A percentile compares a stretch with the other conserved stretches of the same genome.
Evolutionary conservation across 2,888 invertebrate genomes (phyloP).

Genomic region (Timandra comae): DNA sequence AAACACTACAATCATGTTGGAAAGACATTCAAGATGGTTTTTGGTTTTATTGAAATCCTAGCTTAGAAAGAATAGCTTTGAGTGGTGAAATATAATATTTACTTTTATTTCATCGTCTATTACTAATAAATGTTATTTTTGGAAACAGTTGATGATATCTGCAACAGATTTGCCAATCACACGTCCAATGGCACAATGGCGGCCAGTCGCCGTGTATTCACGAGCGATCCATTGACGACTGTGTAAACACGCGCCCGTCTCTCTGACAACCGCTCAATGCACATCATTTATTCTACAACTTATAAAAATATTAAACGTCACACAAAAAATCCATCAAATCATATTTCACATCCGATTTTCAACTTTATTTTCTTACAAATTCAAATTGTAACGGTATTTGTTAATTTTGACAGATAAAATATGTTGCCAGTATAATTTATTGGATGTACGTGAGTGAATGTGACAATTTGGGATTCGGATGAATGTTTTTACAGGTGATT

Average conservation of each 20-base stretch:
- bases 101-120: too few relatives aligned
- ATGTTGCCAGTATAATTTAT: conserved; percentile 24
- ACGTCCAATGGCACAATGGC: conserved; percentile 28
- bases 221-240: conserved; percentile 33
- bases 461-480: conserved; percentile 11
- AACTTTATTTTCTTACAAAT: conserved; percentile 28
- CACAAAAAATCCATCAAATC: conserved; percentile 25
- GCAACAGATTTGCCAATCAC: neutral
- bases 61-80: too few relatives aligned
- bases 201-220: too few relatives aligned
- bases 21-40: too few relatives aligned
- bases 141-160: too few relatives aligned
- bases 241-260: conserved; percentile 52
- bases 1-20: too few relatives aligned
- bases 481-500: conserved; percentile 44
- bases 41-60: too few relatives aligned
- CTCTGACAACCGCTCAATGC: conserved; percentile 63
- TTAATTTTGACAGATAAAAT: conserved; percentile 21
- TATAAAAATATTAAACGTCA: conserved; percentile 53
- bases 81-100: too few relatives aligned
- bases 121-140: too few relatives aligned
- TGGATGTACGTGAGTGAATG: conserved; percentile 32
- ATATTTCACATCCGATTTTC: conserved; percentile 20
- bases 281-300: conserved; percentile 69
- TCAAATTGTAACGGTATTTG: conserved; percentile 20